Evolutionary conservation across 2,113 vertebrate genomes (phyloP).

Genomic region (Mustela nigripes): DNA sequence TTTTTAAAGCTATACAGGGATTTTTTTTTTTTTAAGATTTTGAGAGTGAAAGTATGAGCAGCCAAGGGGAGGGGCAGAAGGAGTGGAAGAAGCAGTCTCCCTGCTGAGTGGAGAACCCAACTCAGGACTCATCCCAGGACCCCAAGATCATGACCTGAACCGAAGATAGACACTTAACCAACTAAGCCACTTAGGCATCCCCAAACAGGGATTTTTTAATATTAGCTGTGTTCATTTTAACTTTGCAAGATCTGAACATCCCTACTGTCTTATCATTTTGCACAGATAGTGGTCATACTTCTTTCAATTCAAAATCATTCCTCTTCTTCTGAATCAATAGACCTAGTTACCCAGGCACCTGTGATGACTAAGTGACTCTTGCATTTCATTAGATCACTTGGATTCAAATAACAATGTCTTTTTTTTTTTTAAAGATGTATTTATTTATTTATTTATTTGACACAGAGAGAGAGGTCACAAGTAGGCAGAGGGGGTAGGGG

Average conservation of each 20-base stretch:
- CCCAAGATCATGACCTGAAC: too few species aligned
- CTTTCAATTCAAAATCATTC: conserved; percentile 20
- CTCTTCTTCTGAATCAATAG: neutral
- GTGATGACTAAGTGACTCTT: neutral
- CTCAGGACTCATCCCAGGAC: too few species aligned
- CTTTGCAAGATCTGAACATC: neutral
- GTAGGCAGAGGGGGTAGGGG: too few species aligned
- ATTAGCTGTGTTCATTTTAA: neutral
- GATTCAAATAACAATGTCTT: neutral
- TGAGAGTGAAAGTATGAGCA: too few species aligned
- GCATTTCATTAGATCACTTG: neutral
- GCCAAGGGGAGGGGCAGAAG: too few species aligned
- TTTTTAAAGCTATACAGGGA: neutral
- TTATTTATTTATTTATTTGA: too few species aligned
- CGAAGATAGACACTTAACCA: too few species aligned
- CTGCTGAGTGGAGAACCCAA: too few species aligned
- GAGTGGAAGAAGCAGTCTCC: too few species aligned
- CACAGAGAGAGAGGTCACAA: too few species aligned
- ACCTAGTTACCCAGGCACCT: neutral
- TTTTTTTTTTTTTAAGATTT: neutral
- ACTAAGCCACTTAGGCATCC: too few species aligned
- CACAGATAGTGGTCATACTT: neutral
- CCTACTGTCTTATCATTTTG: conserved; percentile 1
- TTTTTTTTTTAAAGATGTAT: too few species aligned
- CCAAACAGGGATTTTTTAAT: conserved; percentile 23